A percentile compares a stretch with the other conserved stretches of the same genome.
phyloP scores from a whole-genome alignment of 2,797 vertebrate genomes.

The Rhynchonycteris naso region DNA sequence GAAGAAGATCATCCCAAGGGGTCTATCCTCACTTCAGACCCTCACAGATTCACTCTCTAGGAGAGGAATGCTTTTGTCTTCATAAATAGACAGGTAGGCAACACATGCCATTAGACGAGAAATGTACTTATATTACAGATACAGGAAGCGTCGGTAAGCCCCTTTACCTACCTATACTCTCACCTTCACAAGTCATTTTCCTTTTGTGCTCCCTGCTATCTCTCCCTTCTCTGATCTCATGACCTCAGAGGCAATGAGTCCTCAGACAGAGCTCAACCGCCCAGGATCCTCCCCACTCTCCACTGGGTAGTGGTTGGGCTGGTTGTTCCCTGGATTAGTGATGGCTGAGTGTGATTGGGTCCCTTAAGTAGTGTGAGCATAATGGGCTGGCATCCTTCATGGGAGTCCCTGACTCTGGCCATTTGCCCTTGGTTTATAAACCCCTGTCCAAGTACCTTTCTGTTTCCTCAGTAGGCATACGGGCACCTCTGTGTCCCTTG shows the following conservation, averaged over 20 bases:
- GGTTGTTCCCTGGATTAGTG: neutral
- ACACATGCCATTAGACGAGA: neutral
- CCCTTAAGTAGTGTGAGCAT: neutral
- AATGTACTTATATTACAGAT: neutral
- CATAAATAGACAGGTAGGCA: neutral
- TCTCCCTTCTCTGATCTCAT: neutral
- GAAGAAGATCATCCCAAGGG: neutral
- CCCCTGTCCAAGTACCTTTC: neutral
- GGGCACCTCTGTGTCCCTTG: neutral
- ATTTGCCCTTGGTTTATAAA: neutral
- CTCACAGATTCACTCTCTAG: neutral
- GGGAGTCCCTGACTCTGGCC: neutral
- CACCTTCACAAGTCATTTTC: neutral
- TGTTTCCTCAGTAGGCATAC: neutral
- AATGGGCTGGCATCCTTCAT: neutral
- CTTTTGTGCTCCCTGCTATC: neutral
- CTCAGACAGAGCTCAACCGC: neutral
- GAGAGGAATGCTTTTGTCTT: neutral
- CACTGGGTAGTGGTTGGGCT: neutral
- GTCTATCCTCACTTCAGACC: neutral
- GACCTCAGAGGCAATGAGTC: neutral
- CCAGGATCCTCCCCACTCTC: neutral
- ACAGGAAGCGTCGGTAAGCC: neutral
- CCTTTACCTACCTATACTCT: neutral
- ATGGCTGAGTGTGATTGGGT: neutral